These are phyloP conservation scores for Pammene aurita DNA, from an alignment of 2,888 invertebrate species.

Conservation along the genomic window DNA sequence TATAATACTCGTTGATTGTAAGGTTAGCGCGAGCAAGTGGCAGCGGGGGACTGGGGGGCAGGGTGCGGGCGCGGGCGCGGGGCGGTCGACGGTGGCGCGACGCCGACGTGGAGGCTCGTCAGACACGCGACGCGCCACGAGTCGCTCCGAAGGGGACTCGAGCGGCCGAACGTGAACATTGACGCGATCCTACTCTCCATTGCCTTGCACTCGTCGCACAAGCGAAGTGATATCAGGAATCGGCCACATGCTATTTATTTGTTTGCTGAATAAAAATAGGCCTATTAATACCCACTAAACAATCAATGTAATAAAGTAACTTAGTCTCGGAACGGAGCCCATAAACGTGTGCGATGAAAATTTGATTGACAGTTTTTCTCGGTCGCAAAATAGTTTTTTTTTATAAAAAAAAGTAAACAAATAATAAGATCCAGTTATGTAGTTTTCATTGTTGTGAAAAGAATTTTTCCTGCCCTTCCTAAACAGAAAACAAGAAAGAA, in stretches of 20 bases:
- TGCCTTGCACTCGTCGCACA: constrained; percentile 2
- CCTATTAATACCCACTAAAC: no score
- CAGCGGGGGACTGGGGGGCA: constrained; percentile 48
- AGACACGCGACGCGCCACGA: constrained; percentile 77
- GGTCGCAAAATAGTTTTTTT: no score
- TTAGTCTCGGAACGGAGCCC: no score
- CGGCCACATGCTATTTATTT: constrained; percentile 2
- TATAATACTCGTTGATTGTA: constrained; percentile 39
- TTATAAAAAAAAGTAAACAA: no score
- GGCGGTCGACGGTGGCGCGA: constrained; percentile 67
- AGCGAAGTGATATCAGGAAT: not conserved
- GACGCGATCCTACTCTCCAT: constrained; percentile 6
- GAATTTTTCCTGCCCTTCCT: no score
- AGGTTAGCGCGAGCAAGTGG: constrained; percentile 46
- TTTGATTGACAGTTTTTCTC: no score
- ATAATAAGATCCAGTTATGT: no score
- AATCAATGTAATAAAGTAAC: no score
- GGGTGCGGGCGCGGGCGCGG: constrained; percentile 57
- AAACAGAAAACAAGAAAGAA: no score
- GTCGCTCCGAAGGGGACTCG: constrained; percentile 56
- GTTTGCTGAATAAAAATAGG: no score
- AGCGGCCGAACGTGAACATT: constrained; percentile 34
- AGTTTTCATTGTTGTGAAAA: no score
- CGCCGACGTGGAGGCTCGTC: constrained; percentile 81
- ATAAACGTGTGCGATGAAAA: no score